A percentile compares a stretch with the other conserved stretches of the same genome.
Conservation (phyloP, 2,888 invertebrate species). For the Serrognathus titanus region DNA sequence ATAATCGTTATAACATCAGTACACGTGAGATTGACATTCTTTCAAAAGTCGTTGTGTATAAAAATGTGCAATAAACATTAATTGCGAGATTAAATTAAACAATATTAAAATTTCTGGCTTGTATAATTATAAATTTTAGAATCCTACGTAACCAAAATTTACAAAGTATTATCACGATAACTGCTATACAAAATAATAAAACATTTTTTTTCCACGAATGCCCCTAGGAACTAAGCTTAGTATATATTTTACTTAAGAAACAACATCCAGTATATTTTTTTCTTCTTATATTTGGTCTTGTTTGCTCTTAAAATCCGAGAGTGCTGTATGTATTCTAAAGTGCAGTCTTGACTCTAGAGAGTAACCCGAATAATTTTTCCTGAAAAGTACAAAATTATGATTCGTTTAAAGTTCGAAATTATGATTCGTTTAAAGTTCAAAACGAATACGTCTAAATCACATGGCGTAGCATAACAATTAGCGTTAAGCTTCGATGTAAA, state of each 20-base stretch:
- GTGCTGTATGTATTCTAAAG: slow-evolving; percentile 80
- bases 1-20: too few species aligned
- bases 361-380: slow-evolving; percentile 85
- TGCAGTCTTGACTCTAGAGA: slow-evolving; percentile 84
- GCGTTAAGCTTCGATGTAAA: background rate
- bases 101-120: too few species aligned
- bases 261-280: background rate
- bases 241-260: background rate
- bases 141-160: too few species aligned
- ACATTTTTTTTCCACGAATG: background rate
- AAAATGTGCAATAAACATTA: too few species aligned
- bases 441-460: too few species aligned
- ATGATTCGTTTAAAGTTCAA: too few species aligned
- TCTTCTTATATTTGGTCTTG: slow-evolving; percentile 19
- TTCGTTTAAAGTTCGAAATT: too few species aligned
- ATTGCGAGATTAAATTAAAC: too few species aligned
- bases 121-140: too few species aligned
- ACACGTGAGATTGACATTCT: too few species aligned
- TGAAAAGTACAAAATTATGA: slow-evolving; percentile 47
- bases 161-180: too few species aligned
- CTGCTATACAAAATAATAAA: background rate
- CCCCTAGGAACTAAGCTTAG: background rate
- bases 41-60: too few species aligned
- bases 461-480: background rate
- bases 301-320: slow-evolving; percentile 50